Evolutionary conservation across 1,140 invertebrate genomes (phyloP), one percentile per base, ranked within the genome.

Genomic region (Penaeus indicus): DNA sequence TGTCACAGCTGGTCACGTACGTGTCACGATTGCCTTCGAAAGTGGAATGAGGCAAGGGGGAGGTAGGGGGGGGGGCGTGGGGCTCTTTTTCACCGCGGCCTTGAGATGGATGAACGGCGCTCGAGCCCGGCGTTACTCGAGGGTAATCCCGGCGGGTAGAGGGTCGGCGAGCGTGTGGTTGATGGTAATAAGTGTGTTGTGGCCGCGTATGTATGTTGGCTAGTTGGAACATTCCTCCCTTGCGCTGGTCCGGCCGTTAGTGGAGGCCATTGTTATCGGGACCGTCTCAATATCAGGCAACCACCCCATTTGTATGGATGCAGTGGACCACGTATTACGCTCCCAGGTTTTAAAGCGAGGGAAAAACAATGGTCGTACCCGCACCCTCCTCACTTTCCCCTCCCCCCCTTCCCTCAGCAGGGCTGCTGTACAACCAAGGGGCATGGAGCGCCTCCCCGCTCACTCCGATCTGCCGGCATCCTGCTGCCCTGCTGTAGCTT

Each of bases 301-400:
- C 86, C 80, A 83, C 86, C 80, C 86, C 86, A 88, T 88, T 88
- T 88, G 86, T 88, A 88, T 88, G 86, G 86, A 88, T 88, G 86
- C 86, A 88, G 81, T 84, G 80, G 86, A 84, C 81, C 86, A 78
- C 81, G 81, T 81, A 88, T 88, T 88, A 88, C 86, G 86, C 86
- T 83, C 72, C 86, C 81, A 27, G 81, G 86, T 88, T 88, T 88
- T 88, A 88, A 88, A 88, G 80, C 81, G 85, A 25, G 67, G 86
- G 86, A 84, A 84, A 88, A 88, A 84, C 86, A 88, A 88, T 88
- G 86, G 86, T 88, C 42, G 85, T 54, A 54, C 54, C 54, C 54
- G 54, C 54, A 54, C 54, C 54, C 54, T 54, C 54, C 54, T 13
- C 54, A 54, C 54, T 54, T 54, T 54, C 54, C 54, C 54, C 54